A percentile compares a stretch with the other conserved stretches of the same genome.
These are phyloP conservation scores for Scaptomyza montana DNA, from an alignment of 1,140 invertebrate species.

Conservation along the genomic window DNA sequence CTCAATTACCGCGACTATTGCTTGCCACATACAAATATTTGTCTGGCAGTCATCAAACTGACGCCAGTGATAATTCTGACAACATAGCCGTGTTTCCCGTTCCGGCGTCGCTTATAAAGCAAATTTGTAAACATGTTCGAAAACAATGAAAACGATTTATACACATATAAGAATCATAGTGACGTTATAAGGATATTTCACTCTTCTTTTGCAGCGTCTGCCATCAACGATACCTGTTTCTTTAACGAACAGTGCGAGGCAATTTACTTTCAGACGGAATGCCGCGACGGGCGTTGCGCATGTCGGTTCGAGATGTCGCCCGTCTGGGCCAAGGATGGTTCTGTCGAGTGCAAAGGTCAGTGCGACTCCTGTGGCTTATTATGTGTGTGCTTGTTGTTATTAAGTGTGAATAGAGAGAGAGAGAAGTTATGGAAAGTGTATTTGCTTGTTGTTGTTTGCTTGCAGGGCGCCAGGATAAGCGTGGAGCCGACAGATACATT, in stretches of 20 bases:
- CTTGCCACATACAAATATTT: slow-evolving; percentile 57
- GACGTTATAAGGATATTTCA: slow-evolving; percentile 17
- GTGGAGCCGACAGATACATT: slow-evolving; percentile 85
- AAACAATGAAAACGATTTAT: slow-evolving; percentile 40
- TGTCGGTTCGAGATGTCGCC: slow-evolving; percentile 91
- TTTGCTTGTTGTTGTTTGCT: slow-evolving; percentile 45
- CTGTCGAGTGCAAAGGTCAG: slow-evolving; percentile 89
- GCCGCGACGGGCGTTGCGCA: slow-evolving; percentile 89
- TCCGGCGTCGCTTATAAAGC: slow-evolving; percentile 35
- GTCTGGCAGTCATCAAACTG: slow-evolving; percentile 33
- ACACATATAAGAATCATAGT: slow-evolving; percentile 28
- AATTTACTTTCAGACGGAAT: slow-evolving; percentile 88
- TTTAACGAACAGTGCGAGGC: slow-evolving; percentile 93
- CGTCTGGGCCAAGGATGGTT: slow-evolving; percentile 87
- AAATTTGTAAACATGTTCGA: slow-evolving; percentile 48
- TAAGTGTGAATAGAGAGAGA: background rate
- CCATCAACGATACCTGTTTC: slow-evolving; percentile 91
- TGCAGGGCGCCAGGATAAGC: slow-evolving; percentile 74
- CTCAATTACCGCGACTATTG: background rate
- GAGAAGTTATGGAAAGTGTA: slow-evolving; percentile 43
- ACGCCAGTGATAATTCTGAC: slow-evolving; percentile 34
- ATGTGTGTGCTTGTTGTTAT: background rate
- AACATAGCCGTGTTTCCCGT: background rate
- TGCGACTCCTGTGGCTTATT: slow-evolving; percentile 20
- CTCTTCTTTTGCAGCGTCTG: slow-evolving; percentile 87